phyloP scores from a whole-genome alignment of 1,140 invertebrate species.

The Aleiodes sp. region DNA sequence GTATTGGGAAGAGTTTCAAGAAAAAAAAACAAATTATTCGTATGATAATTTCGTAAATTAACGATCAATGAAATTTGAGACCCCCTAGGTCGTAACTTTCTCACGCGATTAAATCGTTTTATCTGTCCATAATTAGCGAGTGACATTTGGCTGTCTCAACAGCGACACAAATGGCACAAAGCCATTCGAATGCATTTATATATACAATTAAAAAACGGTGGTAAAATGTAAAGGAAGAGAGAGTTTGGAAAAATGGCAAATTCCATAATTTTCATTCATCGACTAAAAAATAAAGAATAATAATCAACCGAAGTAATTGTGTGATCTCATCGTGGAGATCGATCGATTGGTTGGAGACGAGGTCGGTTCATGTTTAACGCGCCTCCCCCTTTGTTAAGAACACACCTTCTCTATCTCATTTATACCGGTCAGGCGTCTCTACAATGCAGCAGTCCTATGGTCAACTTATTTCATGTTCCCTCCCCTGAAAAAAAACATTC shows the following conservation, averaged over 20 bases:
- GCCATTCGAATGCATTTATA: conserved; percentile 8
- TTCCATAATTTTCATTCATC: not conserved
- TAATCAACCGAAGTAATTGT: not conserved
- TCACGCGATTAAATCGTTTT: conserved; percentile 30
- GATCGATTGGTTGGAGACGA: conserved; percentile 18
- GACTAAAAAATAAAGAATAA: not conserved
- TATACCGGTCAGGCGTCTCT: not conserved
- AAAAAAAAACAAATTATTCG: not conserved
- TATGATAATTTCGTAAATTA: not conserved
- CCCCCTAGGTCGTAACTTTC: conserved; percentile 32
- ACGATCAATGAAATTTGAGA: not conserved
- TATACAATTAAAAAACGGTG: not conserved
- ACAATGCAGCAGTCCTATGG: not conserved
- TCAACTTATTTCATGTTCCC: conserved; percentile 12
- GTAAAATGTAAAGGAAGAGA: not conserved
- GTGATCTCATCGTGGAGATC: conserved; percentile 21
- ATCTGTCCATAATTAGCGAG: conserved; percentile 31
- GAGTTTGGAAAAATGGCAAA: not conserved
- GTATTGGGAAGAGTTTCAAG: not conserved
- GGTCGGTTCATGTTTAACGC: conserved; percentile 15
- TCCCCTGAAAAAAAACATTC: conserved; percentile 4
- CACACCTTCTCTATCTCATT: conserved; percentile 15
- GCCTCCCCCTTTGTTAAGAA: conserved; percentile 10
- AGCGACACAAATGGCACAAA: not conserved
- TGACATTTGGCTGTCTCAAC: conserved; percentile 32